These are phyloP conservation scores for Crax fasciolata DNA, from an alignment of 2,797 vertebrate genomes.

Conservation along the genomic window DNA sequence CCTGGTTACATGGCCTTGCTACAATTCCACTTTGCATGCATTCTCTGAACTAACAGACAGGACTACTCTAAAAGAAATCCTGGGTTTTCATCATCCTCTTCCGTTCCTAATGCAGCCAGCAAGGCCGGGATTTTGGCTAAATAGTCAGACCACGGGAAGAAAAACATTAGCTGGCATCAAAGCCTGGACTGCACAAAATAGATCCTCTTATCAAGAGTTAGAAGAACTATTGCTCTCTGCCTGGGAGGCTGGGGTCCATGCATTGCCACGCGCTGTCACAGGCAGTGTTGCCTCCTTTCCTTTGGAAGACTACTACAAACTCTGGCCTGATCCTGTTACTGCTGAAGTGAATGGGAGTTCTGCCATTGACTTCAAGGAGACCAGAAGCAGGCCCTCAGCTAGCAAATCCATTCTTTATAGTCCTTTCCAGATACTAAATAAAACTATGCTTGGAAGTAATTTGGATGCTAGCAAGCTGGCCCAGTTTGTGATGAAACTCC, in stretches of 20 bases:
- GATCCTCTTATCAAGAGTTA: slow-evolving; percentile 54
- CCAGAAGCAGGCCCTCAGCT: slow-evolving; percentile 11
- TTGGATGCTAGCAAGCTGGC: slow-evolving; percentile 74
- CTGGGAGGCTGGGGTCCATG: not conserved
- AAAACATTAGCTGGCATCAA: slow-evolving; percentile 41
- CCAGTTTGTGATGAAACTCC: slow-evolving; percentile 74
- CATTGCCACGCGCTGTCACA: not conserved
- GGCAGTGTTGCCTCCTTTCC: not conserved
- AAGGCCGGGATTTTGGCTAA: slow-evolving; percentile 7
- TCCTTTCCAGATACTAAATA: slow-evolving; percentile 66
- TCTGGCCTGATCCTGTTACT: slow-evolving; percentile 30
- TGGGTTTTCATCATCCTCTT: not conserved
- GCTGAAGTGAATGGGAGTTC: slow-evolving; percentile 44
- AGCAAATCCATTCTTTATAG: slow-evolving; percentile 64
- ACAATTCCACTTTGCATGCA: not conserved
- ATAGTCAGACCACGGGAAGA: not conserved
- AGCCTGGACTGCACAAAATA: slow-evolving; percentile 27
- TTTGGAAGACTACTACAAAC: slow-evolving; percentile 23
- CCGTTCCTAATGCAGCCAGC: not conserved
- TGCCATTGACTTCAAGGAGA: slow-evolving; percentile 68
- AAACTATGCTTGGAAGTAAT: slow-evolving; percentile 70
- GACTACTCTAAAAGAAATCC: not conserved
- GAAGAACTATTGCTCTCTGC: slow-evolving; percentile 25
- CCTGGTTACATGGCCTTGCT: not conserved
- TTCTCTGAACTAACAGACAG: not conserved